Conservation (phyloP, 2,797 vertebrate species). For the Chelon labrosus region DNA sequence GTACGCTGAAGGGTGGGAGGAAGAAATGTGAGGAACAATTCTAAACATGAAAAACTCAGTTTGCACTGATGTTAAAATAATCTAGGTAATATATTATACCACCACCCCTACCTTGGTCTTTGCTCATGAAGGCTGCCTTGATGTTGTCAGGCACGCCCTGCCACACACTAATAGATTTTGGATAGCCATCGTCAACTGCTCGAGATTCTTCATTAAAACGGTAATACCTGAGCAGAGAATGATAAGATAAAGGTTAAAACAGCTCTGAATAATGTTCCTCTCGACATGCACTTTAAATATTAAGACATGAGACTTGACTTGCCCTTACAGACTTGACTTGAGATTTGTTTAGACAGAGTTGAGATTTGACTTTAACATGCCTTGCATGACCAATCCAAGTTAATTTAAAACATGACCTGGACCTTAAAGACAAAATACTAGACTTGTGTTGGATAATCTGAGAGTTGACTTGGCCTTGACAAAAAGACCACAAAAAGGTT, state of each 20-base stretch:
- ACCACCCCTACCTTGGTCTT: constrained; percentile 87
- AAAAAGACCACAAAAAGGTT: too few relatives aligned
- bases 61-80: neutral
- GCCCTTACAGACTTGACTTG: too few relatives aligned
- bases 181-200: constrained; percentile 89
- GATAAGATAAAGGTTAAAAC: neutral
- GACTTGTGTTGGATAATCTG: neutral
- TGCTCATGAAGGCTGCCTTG: constrained; percentile 91
- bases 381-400: neutral
- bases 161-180: constrained; percentile 90
- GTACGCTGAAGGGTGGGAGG: constrained; percentile 80
- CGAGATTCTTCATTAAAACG: constrained; percentile 89
- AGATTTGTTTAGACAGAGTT: neutral
- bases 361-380: neutral
- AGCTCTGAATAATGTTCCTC: too few relatives aligned
- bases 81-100: neutral
- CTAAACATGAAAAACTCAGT: neutral
- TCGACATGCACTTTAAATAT: too few relatives aligned
- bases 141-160: constrained; percentile 92
- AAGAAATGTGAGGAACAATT: constrained; percentile 16
- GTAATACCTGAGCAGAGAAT: constrained; percentile 86
- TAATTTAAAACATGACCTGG: neutral
- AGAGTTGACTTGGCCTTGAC: neutral
- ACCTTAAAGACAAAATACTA: neutral
- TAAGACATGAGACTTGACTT: too few relatives aligned